Percentiles rank a stretch among this genome's conserved stretches.
Evolutionary conservation across 2,113 vertebrate species (phyloP).

Genomic region (Nannobrachium achirus): DNA sequence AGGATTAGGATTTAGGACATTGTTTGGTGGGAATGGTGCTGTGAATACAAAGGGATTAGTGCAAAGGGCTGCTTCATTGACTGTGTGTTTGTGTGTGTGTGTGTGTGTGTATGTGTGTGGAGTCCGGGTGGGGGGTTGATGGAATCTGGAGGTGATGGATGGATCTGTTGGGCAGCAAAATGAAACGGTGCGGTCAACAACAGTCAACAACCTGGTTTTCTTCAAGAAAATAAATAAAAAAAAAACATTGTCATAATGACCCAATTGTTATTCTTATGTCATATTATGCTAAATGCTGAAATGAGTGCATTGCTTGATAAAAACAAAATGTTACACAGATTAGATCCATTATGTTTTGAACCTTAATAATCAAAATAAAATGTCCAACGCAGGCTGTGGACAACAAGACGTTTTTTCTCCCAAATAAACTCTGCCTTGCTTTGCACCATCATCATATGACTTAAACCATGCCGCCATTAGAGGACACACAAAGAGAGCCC

Average conservation of each 20-base stretch:
- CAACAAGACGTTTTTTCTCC: no score
- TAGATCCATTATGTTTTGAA: no score
- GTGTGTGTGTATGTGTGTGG: slow-evolving; percentile 37
- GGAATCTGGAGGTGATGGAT: slow-evolving; percentile 69
- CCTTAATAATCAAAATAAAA: no score
- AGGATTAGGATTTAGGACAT: slow-evolving; percentile 70
- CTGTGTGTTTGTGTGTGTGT: slow-evolving; percentile 46
- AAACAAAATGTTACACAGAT: no score
- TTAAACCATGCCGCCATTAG: slow-evolving; percentile 83
- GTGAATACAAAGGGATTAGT: slow-evolving; percentile 83
- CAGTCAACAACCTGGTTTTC: not conserved
- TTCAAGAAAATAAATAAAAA: not conserved
- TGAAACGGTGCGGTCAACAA: slow-evolving; percentile 34
- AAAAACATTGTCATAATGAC: not conserved
- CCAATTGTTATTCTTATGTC: no score
- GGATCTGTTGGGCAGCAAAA: slow-evolving; percentile 48
- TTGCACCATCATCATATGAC: slow-evolving; percentile 43
- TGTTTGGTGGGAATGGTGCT: slow-evolving; percentile 74
- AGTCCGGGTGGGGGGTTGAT: slow-evolving; percentile 24
- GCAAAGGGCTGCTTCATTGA: slow-evolving; percentile 71
- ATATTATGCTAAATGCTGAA: no score
- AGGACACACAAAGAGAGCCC: slow-evolving; percentile 72
- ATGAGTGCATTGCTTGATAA: no score
- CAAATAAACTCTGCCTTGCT: no score
- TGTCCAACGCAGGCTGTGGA: no score